Evolutionary conservation across 2,113 vertebrate genomes (phyloP), one percentile per base, ranked within the genome.

Genomic region (Solea solea): DNA sequence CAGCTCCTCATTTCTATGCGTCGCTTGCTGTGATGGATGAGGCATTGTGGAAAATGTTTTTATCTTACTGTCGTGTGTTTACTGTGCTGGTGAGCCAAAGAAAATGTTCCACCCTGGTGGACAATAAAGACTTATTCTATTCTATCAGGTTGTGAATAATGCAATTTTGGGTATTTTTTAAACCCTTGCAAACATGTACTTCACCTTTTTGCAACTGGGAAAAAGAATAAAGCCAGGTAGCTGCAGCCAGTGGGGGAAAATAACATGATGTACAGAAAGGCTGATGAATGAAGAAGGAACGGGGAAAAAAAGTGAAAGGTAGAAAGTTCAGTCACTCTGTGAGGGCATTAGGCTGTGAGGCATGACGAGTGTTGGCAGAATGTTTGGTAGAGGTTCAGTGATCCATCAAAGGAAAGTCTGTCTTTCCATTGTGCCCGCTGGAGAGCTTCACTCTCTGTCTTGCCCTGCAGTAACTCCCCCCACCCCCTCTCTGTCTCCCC

Each of bases 401-500:
- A 69, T 88, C 76, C 82, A 69, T 88, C 80, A 75, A 83, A 77
- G 67, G 66, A 70, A 79, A 86, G 85, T 72, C 81, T 77, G 65
- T 64, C 66, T 65, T 50, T 76, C 59, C 44, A 45, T 34, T 34
- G 25, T 62, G 70, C 81, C 73, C 57, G 45, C 56, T 59, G 67
- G 63, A 82, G 70, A 64, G 42, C 73, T 55, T 52, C 56, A 34
- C 64, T 54, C 41, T 50, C 58, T 69, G 44, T 56, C 34, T 80
- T 69, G 70, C 85, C 77, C 82, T n/a, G 55, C 85, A 83, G 80
- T 92, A 88, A 90, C 76, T 75, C 69, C 80, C 72, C 76, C 69
- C 69, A 48, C 57, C 85, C 69, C 76, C 84, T 74, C 69, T 64
- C 60, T 76, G 48, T 71, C 64, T 72, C 74, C 50, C 69, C 85